Conservation (phyloP, 2,797 vertebrate species). For the Chelonia mydas region DNA sequence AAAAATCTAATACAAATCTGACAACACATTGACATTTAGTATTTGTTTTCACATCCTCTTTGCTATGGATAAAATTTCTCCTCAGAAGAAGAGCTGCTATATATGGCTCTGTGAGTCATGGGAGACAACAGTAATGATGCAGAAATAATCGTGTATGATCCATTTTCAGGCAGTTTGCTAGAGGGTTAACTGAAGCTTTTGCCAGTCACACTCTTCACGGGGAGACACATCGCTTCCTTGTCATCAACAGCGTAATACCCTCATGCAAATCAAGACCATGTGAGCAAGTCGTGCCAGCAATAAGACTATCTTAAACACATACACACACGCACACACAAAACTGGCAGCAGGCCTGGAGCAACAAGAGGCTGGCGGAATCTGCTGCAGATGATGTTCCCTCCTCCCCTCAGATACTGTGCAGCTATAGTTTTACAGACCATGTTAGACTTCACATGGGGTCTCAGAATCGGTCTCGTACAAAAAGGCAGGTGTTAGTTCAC, state of each 20-base stretch:
- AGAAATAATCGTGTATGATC: conserved; percentile 48
- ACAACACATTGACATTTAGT: conserved; percentile 37
- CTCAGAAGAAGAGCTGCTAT: conserved; percentile 56
- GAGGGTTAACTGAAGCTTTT: conserved; percentile 15
- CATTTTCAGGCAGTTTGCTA: conserved; percentile 58
- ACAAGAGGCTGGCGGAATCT: not conserved
- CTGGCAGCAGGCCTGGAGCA: not conserved
- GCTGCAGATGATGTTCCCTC: not conserved
- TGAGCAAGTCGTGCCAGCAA: not conserved
- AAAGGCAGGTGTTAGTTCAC: not conserved
- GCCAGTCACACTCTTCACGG: not conserved
- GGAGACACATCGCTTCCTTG: not conserved
- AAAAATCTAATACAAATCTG: conserved; percentile 48
- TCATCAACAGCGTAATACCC: not conserved
- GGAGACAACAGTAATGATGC: conserved; percentile 52
- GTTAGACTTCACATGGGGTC: not conserved
- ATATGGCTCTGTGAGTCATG: conserved; percentile 70
- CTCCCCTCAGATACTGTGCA: not conserved
- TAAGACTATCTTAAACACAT: not conserved
- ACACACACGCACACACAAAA: not conserved
- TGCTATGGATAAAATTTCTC: conserved; percentile 66
- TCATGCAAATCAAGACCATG: not conserved
- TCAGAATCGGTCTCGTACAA: not conserved
- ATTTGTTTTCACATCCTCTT: conserved; percentile 52
- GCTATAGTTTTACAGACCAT: not conserved